phyloP scores from a whole-genome alignment of 2,113 vertebrate species.

The Centropristis striata region DNA sequence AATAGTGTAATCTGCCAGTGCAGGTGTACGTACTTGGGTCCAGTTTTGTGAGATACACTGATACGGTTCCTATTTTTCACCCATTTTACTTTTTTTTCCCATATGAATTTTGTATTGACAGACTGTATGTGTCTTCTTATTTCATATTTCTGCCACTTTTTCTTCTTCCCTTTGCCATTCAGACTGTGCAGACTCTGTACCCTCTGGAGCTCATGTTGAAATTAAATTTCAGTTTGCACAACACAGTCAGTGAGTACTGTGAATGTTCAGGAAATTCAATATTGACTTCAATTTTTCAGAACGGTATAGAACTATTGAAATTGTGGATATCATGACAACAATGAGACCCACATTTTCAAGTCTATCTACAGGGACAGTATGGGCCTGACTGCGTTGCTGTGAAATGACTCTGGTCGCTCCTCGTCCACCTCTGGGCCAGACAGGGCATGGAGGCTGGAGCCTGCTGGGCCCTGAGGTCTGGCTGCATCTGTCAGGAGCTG shows the following conservation, averaged over 20 bases:
- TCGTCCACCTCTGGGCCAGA: not conserved
- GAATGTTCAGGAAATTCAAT: constrained; percentile 22
- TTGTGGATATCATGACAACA: constrained; percentile 7
- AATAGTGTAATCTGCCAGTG: not conserved
- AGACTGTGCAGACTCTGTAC: constrained; percentile 20
- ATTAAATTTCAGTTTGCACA: constrained; percentile 17
- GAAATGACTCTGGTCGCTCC: not conserved
- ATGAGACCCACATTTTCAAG: not conserved
- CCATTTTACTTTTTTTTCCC: not conserved
- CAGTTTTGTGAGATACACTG: not conserved
- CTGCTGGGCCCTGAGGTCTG: not conserved
- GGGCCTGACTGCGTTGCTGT: not conserved
- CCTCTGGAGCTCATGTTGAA: constrained; percentile 10
- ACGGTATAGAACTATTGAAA: not conserved
- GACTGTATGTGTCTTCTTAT: not conserved
- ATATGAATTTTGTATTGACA: not conserved
- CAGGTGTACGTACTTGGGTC: not conserved
- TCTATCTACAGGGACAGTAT: not conserved
- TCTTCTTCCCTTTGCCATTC: constrained; percentile 5
- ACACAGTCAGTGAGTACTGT: not conserved
- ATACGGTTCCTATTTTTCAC: not conserved
- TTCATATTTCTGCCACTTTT: not conserved
- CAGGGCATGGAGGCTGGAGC: not conserved
- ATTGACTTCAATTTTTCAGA: constrained; percentile 34
- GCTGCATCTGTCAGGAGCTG: constrained; percentile 16